Evolutionary conservation across 2,888 invertebrate genomes (phyloP), one percentile per base, ranked within the genome.

Genomic region (Zelleria hepariella): DNA sequence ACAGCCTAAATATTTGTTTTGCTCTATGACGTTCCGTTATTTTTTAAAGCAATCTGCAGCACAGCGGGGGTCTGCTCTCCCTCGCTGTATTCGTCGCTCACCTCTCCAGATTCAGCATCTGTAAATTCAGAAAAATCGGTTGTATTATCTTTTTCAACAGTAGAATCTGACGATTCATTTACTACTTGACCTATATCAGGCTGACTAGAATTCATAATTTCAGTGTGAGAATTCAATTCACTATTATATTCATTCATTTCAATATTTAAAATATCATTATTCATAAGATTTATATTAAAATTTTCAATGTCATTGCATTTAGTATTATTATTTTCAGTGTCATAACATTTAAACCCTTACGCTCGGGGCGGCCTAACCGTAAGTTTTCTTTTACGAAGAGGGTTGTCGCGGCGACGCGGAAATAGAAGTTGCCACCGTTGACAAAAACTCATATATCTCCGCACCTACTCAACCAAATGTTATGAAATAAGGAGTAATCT

Each of bases 311-410:
- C 32, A 32, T 32, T 32, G 32, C 32, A 32, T 10, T 32, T 32
- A 32, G 10, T 10, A 32, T 32, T 32, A 32, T 32, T 10, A 32
- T 51, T 62, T 47, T 51, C 20, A 20, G 59, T 59, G 8, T 57
- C 5, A 24, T 62, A 52, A 24, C 24, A 51, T 32, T 62, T 62
- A 24, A 26, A 53, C 10, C 51, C 8, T 15, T 61, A n/a, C n/a
- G n/a, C n/a, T n/a, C n/a, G n/a, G n/a, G n/a, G n/a, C n/a, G n/a
- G 10, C 10, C 10, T 32, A 7, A 32, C 5, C 10, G 6, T 32
- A 32, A 7, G 5, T 32, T 10, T 32, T 32, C 6, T 7, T 7
- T 7, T 32, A 32, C 32, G 5, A 7, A 32, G 6, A 7, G 6
- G 10, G 32, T 32, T 32, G 6, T 10, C 10, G 32, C 32, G 5